phyloP scores from a whole-genome alignment of 2,113 vertebrate species.

The Pardalotus punctatus region DNA sequence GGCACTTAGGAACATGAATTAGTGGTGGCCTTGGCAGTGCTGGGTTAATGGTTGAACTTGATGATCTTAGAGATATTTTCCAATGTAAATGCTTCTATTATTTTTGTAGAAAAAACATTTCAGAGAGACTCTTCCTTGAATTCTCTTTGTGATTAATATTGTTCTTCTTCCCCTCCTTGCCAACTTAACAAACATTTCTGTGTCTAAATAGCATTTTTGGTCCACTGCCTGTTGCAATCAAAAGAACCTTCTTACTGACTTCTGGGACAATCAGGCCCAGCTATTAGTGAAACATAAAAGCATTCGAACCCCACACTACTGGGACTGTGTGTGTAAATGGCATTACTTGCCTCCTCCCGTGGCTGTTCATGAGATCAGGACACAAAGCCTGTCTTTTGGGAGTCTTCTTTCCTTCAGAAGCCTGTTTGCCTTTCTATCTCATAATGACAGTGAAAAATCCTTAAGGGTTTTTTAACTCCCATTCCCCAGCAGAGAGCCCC shows the following conservation, averaged over 20 bases:
- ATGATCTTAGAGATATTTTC: not conserved
- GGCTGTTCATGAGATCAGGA: slow-evolving; percentile 40
- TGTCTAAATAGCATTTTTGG: not conserved
- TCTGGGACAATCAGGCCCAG: not conserved
- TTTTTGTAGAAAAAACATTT: slow-evolving; percentile 5
- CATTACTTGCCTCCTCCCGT: slow-evolving; percentile 14
- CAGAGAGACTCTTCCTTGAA: not conserved
- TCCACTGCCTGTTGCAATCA: slow-evolving; percentile 19
- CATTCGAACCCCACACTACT: not conserved
- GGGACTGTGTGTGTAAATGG: not conserved
- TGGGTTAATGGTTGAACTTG: not conserved
- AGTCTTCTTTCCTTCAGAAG: slow-evolving; percentile 35
- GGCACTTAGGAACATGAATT: not conserved
- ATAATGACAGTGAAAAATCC: slow-evolving; percentile 57
- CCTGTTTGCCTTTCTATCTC: slow-evolving; percentile 34
- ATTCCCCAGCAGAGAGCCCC: slow-evolving; percentile 36
- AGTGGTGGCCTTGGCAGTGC: not conserved
- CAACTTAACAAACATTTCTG: not conserved
- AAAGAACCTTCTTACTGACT: slow-evolving; percentile 29
- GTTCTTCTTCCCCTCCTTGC: not conserved
- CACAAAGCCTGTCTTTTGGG: slow-evolving; percentile 48
- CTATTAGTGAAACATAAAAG: slow-evolving; percentile 35
- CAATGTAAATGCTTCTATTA: not conserved
- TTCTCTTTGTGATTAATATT: not conserved
- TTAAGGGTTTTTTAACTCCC: slow-evolving; percentile 42